A percentile compares a stretch with the other conserved stretches of the same genome.
These are phyloP conservation scores for Drosophila cardini DNA, from an alignment of 1,140 invertebrate species.

Conservation along the genomic window DNA sequence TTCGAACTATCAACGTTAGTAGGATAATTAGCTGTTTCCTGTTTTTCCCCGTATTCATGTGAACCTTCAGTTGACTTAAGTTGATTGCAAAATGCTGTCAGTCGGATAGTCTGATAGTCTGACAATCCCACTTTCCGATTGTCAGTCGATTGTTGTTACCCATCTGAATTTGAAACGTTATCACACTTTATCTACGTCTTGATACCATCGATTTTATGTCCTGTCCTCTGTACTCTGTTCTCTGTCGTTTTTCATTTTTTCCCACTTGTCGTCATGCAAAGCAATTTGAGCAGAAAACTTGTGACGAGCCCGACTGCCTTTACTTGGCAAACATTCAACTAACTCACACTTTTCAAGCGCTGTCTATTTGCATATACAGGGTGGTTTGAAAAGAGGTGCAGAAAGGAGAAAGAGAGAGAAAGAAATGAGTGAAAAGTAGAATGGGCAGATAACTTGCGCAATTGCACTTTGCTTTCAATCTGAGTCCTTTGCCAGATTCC, in stretches of 20 bases:
- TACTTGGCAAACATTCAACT: slow-evolving; percentile 57
- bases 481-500: too few species aligned
- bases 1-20: slow-evolving; percentile 36
- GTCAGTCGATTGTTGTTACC: not conserved
- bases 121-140: not conserved
- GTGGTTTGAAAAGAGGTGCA: not conserved
- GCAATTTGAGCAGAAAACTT: slow-evolving; percentile 56
- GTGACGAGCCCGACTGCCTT: slow-evolving; percentile 32
- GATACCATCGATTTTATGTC: slow-evolving; percentile 63
- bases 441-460: too few species aligned
- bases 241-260: slow-evolving; percentile 14
- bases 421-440: not conserved
- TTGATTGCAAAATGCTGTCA: slow-evolving; percentile 35
- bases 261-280: slow-evolving; percentile 38
- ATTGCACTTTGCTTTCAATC: slow-evolving; percentile 4
- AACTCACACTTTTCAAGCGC: slow-evolving; percentile 48
- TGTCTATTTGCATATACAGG: slow-evolving; percentile 13
- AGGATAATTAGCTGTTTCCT: slow-evolving; percentile 63
- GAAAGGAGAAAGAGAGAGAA: not conserved
- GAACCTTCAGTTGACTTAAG: slow-evolving; percentile 36
- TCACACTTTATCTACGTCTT: slow-evolving; percentile 18
- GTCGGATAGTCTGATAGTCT: not conserved
- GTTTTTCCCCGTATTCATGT: slow-evolving; percentile 9
- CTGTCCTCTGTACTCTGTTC: not conserved
- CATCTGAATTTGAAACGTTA: slow-evolving; percentile 29